phyloP scores from a whole-genome alignment of 1,140 invertebrate genomes.

The Bombus ignitus region DNA sequence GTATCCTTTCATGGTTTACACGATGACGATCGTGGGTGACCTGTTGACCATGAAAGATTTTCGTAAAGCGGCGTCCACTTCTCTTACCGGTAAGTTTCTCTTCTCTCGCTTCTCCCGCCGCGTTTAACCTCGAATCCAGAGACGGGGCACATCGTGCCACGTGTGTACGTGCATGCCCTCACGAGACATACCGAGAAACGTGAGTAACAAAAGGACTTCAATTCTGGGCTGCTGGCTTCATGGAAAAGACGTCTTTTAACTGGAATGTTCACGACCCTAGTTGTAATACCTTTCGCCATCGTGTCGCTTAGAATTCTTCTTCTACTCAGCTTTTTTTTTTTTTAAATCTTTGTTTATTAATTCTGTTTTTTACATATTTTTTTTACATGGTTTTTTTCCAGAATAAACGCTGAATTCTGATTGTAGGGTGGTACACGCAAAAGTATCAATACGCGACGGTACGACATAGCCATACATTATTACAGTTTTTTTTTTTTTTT shows the following conservation, averaged over 20 bases:
- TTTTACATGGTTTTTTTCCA: too few relatives aligned
- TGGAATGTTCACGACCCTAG: not conserved
- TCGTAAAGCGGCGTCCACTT: constrained; percentile 23
- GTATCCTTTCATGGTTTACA: constrained; percentile 29
- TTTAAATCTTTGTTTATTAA: too few relatives aligned
- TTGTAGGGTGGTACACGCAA: too few relatives aligned
- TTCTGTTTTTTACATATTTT: too few relatives aligned
- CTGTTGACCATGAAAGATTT: constrained; percentile 51
- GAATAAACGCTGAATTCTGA: too few relatives aligned
- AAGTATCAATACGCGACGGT: too few relatives aligned
- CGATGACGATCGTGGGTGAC: constrained; percentile 33
- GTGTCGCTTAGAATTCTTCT: too few relatives aligned
- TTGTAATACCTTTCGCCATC: too few relatives aligned
- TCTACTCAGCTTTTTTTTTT: too few relatives aligned
- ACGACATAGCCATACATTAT: too few relatives aligned
- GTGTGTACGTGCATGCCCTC: not conserved
- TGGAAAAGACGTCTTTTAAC: not conserved
- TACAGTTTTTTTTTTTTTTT: too few relatives aligned
- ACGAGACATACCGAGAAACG: not conserved
- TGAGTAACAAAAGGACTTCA: not conserved
- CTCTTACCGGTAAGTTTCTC: constrained; percentile 36
- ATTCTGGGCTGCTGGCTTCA: not conserved
- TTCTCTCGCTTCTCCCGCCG: constrained; percentile 27
- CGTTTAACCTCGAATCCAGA: constrained; percentile 43
- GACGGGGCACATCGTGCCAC: not conserved